Evolutionary conservation across 2,113 vertebrate species (phyloP).

Genomic region (Cyprinodon variegatus): DNA sequence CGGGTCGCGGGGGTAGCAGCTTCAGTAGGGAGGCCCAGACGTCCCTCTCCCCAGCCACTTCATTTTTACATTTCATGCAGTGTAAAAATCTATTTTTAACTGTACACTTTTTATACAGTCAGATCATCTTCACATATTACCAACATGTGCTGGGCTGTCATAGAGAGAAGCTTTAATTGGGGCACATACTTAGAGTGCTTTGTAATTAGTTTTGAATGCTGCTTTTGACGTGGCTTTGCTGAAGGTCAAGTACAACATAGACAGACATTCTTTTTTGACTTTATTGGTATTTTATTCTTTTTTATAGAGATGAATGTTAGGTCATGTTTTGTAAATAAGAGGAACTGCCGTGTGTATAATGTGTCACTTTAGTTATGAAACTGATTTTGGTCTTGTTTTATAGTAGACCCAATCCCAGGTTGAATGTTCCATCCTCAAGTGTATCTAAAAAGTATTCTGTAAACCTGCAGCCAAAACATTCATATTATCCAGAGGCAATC

Average conservation of each 20-base stretch:
- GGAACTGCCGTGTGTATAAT: not conserved
- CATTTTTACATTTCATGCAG: not conserved
- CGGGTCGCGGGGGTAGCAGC: not conserved
- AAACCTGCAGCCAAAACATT: slow-evolving; percentile 18
- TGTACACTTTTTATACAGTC: too few relatives aligned
- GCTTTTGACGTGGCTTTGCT: not conserved
- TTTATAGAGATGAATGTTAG: not conserved
- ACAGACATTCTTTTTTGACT: not conserved
- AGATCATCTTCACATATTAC: not conserved
- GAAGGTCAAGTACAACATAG: not conserved
- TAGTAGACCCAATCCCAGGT: slow-evolving; percentile 15
- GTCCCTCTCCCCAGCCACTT: too few relatives aligned
- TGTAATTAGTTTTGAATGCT: not conserved
- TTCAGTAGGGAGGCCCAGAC: not conserved
- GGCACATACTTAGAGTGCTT: not conserved
- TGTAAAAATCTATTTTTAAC: not conserved
- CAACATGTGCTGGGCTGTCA: not conserved
- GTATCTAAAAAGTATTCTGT: slow-evolving; percentile 19
- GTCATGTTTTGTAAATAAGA: not conserved
- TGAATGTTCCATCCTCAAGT: slow-evolving; percentile 4
- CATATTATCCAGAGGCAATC: slow-evolving; percentile 43
- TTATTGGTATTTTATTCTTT: not conserved
- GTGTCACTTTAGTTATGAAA: slow-evolving; percentile 7
- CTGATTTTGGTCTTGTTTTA: slow-evolving; percentile 3
- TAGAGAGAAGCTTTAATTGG: not conserved